These are phyloP conservation scores for Peromyscus maniculatus DNA, from an alignment of 2,113 vertebrate genomes.

Conservation along the genomic window DNA sequence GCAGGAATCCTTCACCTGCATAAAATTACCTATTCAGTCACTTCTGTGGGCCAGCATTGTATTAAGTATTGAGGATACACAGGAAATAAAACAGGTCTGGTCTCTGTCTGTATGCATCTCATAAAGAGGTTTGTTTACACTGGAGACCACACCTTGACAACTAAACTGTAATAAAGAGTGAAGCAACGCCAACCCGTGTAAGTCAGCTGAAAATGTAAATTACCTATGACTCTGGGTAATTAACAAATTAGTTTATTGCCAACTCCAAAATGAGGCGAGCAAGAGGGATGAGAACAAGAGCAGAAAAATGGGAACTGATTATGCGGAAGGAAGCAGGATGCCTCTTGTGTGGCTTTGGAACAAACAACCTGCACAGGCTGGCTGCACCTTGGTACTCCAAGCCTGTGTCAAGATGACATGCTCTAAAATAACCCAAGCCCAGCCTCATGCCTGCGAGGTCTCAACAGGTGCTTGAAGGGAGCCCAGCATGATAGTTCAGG, in stretches of 20 bases:
- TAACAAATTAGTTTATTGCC: slow-evolving; percentile 21
- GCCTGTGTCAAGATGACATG: rapidly evolving
- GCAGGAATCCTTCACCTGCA: background rate
- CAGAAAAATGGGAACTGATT: background rate
- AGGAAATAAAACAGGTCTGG: background rate
- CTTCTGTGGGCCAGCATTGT: background rate
- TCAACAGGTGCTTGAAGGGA: background rate
- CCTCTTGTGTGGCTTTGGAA: background rate
- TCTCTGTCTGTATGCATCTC: background rate
- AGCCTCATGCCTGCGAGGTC: rapidly evolving
- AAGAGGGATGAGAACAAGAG: background rate
- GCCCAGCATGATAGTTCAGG: background rate
- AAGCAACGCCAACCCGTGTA: background rate
- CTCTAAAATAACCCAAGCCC: background rate
- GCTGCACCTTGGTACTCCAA: background rate
- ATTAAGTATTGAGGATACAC: background rate
- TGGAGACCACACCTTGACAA: background rate
- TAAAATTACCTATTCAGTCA: background rate
- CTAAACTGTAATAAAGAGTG: background rate
- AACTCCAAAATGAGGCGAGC: background rate
- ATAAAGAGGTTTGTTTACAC: background rate
- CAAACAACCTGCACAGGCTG: background rate
- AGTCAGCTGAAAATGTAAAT: background rate
- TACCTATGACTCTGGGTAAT: slow-evolving; percentile 31
- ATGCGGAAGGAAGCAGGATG: background rate